Percentiles rank a stretch among this genome's conserved stretches.
phyloP scores from a whole-genome alignment of 2,888 invertebrate species.

The Lepidochitona cinerea region DNA sequence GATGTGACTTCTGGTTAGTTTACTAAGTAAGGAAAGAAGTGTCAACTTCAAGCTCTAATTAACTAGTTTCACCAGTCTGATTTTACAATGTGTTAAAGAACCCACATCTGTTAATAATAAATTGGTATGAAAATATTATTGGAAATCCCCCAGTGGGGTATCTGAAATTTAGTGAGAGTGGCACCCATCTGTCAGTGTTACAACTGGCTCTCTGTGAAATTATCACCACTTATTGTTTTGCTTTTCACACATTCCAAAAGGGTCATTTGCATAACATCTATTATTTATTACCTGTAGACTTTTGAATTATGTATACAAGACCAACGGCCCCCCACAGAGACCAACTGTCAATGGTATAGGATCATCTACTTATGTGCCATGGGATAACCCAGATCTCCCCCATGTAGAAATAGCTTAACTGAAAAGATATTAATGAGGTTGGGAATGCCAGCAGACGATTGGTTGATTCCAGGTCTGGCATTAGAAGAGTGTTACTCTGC shows the following conservation, averaged over 20 bases:
- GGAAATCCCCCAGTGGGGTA: too few species aligned
- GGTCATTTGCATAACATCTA: neutral
- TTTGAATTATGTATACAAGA: neutral
- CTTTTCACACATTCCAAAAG: neutral
- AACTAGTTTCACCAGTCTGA: too few species aligned
- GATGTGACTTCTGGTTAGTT: too few species aligned
- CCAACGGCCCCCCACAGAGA: neutral
- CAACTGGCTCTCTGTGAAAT: neutral
- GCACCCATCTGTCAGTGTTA: neutral
- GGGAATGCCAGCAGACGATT: constrained; percentile 32
- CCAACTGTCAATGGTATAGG: constrained; percentile 3
- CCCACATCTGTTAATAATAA: too few species aligned
- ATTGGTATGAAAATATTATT: too few species aligned
- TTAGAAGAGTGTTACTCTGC: constrained; percentile 35
- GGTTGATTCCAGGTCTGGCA: constrained; percentile 34
- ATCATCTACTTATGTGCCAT: neutral
- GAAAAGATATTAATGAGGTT: constrained; percentile 12
- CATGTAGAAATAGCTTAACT: constrained; percentile 6
- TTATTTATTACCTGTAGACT: neutral
- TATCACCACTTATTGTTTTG: neutral
- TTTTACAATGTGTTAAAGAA: too few species aligned
- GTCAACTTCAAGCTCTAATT: too few species aligned
- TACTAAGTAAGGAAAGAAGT: too few species aligned
- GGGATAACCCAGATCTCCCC: constrained; percentile 24
- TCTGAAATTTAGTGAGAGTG: too few species aligned